Evolutionary conservation across 1,140 invertebrate genomes (phyloP), one percentile per base, ranked within the genome.

Genomic region (Drosophila micromelanica): DNA sequence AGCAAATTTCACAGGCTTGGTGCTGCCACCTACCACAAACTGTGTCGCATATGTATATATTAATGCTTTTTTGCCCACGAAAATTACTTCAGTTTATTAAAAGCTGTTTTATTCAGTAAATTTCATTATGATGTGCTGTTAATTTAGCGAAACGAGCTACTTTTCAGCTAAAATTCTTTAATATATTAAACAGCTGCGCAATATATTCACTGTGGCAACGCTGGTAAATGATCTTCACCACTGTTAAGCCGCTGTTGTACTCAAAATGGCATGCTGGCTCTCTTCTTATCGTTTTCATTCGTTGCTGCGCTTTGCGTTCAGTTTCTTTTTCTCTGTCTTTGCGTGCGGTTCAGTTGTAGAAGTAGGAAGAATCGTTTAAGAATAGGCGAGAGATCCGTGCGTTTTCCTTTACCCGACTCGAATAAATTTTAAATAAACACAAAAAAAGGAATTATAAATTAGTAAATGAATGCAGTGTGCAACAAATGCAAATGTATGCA

Each of bases 311-410:
- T 77, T 86, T 71, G 80, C 81, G 65, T 81, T 85, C 73, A 85
- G 82, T 86, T 85, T 87, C 81, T 82, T 85, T 87, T 86, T 81
- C 78, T 87, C 81, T 71, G 74, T 81, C 78, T 75, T 78, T 72
- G 81, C 82, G 81, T 76, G 69, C 81, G 81, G 81, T 86, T 87
- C 82, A 80, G 65, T 80, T 62, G 48, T 86, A 84, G 79, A 65
- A 84, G 64, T 82, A 79, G 78, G 70, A 74, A 82, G 63, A 80
- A 86, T 85, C 80, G 80, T 76, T 84, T 32, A 59, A 84, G 78
- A 68, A 71, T 56, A 82, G 72, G 67, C 81, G 82, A 80, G 82
- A 80, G 74, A 84, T 82, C 76, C 67, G 76, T 79, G 73, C 78
- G 82, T 67, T 80, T 68, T 84, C 78, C 61, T 69, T 54, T 52